A percentile compares a stretch with the other conserved stretches of the same genome.
Conservation (phyloP, 1,140 invertebrate genomes). For the Megalonaias nervosa region DNA sequence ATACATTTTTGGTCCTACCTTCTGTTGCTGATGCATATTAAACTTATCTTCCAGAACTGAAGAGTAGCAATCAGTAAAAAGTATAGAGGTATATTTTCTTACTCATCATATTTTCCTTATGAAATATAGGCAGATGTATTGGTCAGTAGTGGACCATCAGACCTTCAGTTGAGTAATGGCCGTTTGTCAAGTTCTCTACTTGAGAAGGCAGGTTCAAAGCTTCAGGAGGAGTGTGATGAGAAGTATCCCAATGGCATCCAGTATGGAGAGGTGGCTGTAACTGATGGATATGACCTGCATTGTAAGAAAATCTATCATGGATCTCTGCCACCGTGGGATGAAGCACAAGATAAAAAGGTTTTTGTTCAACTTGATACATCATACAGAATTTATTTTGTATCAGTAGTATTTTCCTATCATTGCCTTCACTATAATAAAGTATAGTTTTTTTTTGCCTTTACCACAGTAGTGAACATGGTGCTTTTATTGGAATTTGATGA, state of each 20-base stretch:
- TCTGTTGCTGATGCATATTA: too few species aligned
- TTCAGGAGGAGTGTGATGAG: conserved; percentile 32
- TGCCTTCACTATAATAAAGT: too few species aligned
- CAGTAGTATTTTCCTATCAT: too few species aligned
- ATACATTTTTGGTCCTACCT: too few species aligned
- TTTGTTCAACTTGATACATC: background rate
- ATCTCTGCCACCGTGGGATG: conserved; percentile 17
- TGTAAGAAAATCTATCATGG: conserved; percentile 43
- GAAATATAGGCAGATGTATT: conserved; percentile 41
- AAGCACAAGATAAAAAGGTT: conserved; percentile 28
- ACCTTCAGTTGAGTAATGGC: conserved; percentile 37
- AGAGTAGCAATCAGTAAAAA: too few species aligned
- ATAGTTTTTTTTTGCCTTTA: too few species aligned
- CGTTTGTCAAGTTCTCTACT: conserved; percentile 35
- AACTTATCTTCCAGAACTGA: too few species aligned
- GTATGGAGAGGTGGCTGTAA: conserved; percentile 29
- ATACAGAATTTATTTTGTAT: too few species aligned
- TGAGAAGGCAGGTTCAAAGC: conserved; percentile 21
- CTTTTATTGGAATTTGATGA: too few species aligned
- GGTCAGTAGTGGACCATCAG: conserved; percentile 33
- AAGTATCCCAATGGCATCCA: conserved; percentile 22
- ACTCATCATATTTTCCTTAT: too few species aligned
- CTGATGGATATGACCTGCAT: conserved; percentile 6
- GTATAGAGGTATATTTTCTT: too few species aligned
- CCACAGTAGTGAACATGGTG: too few species aligned